Base-by-base conservation (phyloP, 2,888 invertebrate species). In the Torymus tubicola region DNA sequence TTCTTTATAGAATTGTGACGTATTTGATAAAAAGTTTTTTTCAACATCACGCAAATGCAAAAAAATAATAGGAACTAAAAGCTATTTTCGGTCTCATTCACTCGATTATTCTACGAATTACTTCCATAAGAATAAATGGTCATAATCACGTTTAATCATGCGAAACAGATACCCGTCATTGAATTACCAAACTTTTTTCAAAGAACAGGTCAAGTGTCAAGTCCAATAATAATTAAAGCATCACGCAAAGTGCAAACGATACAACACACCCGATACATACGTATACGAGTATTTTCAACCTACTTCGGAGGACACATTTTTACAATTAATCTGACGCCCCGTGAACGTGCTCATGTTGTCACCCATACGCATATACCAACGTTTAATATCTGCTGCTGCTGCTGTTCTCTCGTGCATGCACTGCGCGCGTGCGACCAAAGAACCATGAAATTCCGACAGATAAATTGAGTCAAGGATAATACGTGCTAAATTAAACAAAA, bases 401-500 rank as follows among this genome's bases (percentile, higher is more conserved):
- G 21, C 21, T 42, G 42, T 42, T 42, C 42, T 42, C 42, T 42
- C 42, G 10, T 8, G 42, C 42, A 42, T 42, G 55, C n/a, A 57
- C 55, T n/a, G 21, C 21, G 21, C 21, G 21, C 21, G 14, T 16
- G 18, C 24, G 24, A 58, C 58, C 4, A 31, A 63, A 76, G 24
- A 61, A 14, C 55, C 42, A 21, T 69, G 55, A 61, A 76, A 69
- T 61, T 69, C n/a, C 63, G 21, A 12, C 50, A 21, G 18, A 55
- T 55, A 68, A 68, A 60, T 68, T n/a, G 31, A 31, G 21, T 67
- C 31, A 42, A 13, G 42, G 18, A 31, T 55, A 31, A 61, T 13
- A 24, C 12, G 11, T 13, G 18, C 31, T 57, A 74, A 57, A 74
- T 57, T 65, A 65, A 42, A 74, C n/a, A 31, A 50, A 57, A 74